Base-by-base conservation (phyloP, 2,888 invertebrate species). In the Meiosimyza decipiens region DNA sequence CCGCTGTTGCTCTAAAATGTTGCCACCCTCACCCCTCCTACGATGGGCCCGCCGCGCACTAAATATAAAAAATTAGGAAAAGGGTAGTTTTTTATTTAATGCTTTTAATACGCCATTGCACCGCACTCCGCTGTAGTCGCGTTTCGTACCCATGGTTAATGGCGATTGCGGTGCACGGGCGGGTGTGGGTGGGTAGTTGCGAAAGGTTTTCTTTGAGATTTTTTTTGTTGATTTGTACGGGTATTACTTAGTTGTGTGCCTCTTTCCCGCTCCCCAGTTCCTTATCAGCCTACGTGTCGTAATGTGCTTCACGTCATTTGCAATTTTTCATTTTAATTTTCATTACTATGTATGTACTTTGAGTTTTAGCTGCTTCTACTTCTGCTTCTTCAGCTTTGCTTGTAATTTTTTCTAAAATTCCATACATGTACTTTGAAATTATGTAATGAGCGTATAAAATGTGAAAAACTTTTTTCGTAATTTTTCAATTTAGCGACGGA, bases 321-420 rank as follows among this genome's bases (percentile, higher is more conserved):
- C 83, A 83, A 84, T 84, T 83, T 84, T 84, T 84, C 85, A 84
- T 84, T 84, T 85, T 85, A 85, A 85, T 84, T 84, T 84, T 82
- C 85, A 85, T 84, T 85, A 84, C 84, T 82, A 83, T 82, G 82
- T 82, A 81, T 76, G 79, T 82, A 77, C 76, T 15, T 57, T 57
- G 67, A 18, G 55, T 67, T 67, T 22, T 54, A 22, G 52, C 55
- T 66, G 52, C 66, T 49, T 73, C 59, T 62, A 49, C n/a, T 63
- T 18, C 18, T 51, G 5, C 64, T 66, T 54, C 71, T 73, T 71
- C 51, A 73, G 57, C 71, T 69, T 71, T 66, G 71, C 67, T 75
- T 65, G 60, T 74, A 73, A 40, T 40, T 73, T 76, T 77, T 79
- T 74, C 77, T 79, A 80, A 83, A 82, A 82, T 82, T 80, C 80